Base-by-base conservation (phyloP, 2,797 vertebrate species). In the Sebastes alutus region DNA sequence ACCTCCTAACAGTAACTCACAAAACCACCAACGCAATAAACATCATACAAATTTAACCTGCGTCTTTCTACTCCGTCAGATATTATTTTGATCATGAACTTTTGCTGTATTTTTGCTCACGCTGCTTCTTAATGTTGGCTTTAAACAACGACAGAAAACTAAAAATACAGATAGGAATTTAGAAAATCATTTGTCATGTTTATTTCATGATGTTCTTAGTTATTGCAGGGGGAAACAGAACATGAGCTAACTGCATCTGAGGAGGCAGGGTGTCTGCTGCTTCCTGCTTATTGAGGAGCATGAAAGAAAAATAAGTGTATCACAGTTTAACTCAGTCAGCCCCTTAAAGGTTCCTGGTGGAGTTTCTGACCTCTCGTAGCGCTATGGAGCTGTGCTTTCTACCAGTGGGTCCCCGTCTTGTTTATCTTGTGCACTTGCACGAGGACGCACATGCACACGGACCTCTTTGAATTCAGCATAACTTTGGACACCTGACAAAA, bases 11-110 rank as follows among this genome's bases (percentile, higher is more conserved):
- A 72, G 60, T n/a, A 56, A 61, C 60, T 61, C 58, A 55, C 49
- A 52, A 27, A 14, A 54, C 30, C 60, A 32, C 20, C 65, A 80
- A 38, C 0, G 5, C 14, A 56, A 27, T 32, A 66, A 77, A 82
- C 76, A 78, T 76, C 67, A 79, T 77, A 33, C 55, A 85, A 66
- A 46, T 79, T 68, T 61, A 33, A 81, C 71, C 27, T 25, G 1
- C 0, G 2, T 23, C 59, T 61, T 10, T 29, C 25, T 71, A 3
- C 35, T 62, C 29, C 35, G 68, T 82, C 77, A 33, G 38, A 52
- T 32, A 27, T 42, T 13, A 20, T 80, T 66, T 52, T 29, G 30
- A 54, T 76, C 61, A 61, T 3, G 2, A 67, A 42, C 49, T 7
- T 66, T 20, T 10, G 13, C 33, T 11, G 6, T n/a, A 7, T 35